A percentile compares a stretch with the other conserved stretches of the same genome.
Evolutionary conservation across 2,797 vertebrate species (phyloP).

Genomic region (Enteromius paludinosus): DNA sequence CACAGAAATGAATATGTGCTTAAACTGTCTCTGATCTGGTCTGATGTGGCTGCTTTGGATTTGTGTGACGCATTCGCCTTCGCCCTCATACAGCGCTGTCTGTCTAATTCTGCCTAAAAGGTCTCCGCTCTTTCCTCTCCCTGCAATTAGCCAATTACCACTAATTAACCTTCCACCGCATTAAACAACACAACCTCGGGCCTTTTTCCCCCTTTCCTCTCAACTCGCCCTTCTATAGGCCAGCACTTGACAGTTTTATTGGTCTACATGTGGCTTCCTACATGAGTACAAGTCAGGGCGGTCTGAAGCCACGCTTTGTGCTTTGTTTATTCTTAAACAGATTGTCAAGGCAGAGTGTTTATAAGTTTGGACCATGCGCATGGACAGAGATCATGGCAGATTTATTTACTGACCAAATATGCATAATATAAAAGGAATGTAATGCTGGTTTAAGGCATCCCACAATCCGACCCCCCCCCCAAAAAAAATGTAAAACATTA

Average conservation of each 20-base stretch:
- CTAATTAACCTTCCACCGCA: conserved; percentile 64
- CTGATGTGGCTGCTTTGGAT: conserved; percentile 41
- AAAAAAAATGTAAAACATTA: too few species aligned
- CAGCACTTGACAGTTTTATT: conserved; percentile 53
- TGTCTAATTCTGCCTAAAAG: conserved; percentile 61
- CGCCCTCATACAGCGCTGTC: conserved; percentile 61
- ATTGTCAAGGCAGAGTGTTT: conserved; percentile 59
- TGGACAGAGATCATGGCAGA: conserved; percentile 65
- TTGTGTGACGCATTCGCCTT: conserved; percentile 47
- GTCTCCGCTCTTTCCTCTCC: conserved; percentile 61
- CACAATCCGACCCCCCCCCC: too few species aligned
- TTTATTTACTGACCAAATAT: too few species aligned
- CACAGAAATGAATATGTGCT: conserved; percentile 12
- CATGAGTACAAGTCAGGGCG: conserved; percentile 50
- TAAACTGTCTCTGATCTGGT: background rate
- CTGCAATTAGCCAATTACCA: conserved; percentile 74
- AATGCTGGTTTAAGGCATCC: too few species aligned
- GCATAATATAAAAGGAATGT: too few species aligned
- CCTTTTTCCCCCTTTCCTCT: conserved; percentile 45
- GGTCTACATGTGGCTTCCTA: conserved; percentile 47
- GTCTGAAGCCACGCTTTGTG: conserved; percentile 59
- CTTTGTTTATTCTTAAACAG: conserved; percentile 67
- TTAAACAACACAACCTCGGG: conserved; percentile 44
- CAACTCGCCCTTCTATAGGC: background rate
- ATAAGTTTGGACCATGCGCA: conserved; percentile 54